Conservation (phyloP, 2,888 invertebrate genomes). For the Ferrisia virgata region DNA sequence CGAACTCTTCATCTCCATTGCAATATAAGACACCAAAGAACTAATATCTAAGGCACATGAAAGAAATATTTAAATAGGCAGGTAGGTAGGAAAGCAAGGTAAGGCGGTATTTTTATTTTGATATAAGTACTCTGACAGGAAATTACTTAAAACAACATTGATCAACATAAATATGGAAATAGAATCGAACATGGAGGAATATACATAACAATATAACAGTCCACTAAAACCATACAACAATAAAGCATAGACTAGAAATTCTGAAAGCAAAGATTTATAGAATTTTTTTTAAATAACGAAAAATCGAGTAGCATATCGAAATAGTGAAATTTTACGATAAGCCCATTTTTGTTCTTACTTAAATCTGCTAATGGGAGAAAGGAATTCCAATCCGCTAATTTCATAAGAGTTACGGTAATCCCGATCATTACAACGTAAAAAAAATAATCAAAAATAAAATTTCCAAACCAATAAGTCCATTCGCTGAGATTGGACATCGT, state of each 20-base stretch:
- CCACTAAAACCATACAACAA: neutral
- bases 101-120: too few species aligned
- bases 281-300: neutral
- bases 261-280: too few species aligned
- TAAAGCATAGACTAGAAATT: neutral
- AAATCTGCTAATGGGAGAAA: neutral
- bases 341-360: neutral
- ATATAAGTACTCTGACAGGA: neutral
- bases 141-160: constrained; percentile 8
- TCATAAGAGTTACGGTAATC: neutral
- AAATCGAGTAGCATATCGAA: neutral
- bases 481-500: constrained; percentile 64
- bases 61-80: neutral
- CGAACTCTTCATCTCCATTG: neutral
- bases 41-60: neutral
- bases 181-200: neutral
- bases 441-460: constrained; percentile 60
- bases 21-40: neutral
- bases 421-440: constrained; percentile 49
- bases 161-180: constrained; percentile 28
- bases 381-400: neutral
- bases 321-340: neutral
- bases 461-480: constrained; percentile 63
- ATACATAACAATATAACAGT: constrained; percentile 8
- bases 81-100: neutral